These are phyloP conservation scores for Protodeltote pygarga DNA, from an alignment of 2,888 invertebrate species.

Conservation along the genomic window DNA sequence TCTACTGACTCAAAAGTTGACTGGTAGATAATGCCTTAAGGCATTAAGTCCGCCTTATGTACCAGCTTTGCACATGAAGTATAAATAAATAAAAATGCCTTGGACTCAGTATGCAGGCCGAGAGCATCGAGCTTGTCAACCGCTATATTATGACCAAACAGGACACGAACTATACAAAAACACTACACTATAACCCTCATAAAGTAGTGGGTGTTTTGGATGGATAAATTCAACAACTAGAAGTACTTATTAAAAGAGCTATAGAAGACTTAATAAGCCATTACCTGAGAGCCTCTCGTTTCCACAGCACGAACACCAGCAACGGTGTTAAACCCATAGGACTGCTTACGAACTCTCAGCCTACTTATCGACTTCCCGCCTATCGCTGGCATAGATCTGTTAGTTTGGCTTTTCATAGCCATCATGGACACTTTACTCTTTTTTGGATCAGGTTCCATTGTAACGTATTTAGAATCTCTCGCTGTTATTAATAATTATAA, in stretches of 20 bases:
- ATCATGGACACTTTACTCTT: slow-evolving; percentile 60
- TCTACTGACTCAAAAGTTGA: too few species aligned
- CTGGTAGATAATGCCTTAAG: too few species aligned
- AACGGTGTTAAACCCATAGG: slow-evolving; percentile 69
- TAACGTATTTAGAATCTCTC: not conserved
- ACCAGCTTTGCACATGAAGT: too few species aligned
- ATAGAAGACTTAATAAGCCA: slow-evolving; percentile 2
- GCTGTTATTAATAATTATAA: too few species aligned
- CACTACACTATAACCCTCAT: too few species aligned
- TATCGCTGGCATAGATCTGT: slow-evolving; percentile 47
- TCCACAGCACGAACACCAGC: slow-evolving; percentile 65
- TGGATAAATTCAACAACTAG: not conserved
- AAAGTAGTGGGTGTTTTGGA: too few species aligned
- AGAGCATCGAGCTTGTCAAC: too few species aligned
- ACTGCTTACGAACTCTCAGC: slow-evolving; percentile 61
- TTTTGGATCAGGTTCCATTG: slow-evolving; percentile 36
- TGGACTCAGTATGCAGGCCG: too few species aligned
- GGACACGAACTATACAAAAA: too few species aligned
- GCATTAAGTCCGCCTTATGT: too few species aligned
- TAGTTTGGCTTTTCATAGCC: slow-evolving; percentile 50
- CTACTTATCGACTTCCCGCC: slow-evolving; percentile 63
- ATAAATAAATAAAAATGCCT: too few species aligned
- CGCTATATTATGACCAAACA: too few species aligned
- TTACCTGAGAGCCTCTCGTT: slow-evolving; percentile 63
- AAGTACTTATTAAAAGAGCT: not conserved